Evolutionary conservation across 2,113 vertebrate genomes (phyloP).

Genomic region (Calonectris borealis): DNA sequence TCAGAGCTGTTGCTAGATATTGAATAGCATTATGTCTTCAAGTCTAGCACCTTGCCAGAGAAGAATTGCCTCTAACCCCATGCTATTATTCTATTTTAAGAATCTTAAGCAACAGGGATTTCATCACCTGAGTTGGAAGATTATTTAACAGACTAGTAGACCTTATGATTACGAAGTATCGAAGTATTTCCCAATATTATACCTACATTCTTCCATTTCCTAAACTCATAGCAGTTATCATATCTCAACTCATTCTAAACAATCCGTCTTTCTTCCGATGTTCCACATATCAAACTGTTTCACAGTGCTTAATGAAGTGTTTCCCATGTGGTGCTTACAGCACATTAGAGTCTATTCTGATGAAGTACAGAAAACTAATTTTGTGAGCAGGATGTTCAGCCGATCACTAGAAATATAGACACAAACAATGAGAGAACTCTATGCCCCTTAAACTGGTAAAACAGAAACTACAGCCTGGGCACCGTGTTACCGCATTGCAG

Average conservation of each 20-base stretch:
- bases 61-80: not conserved
- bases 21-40: not conserved
- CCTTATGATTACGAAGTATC: not conserved
- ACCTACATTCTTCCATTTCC: not conserved
- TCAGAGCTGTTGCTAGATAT: not conserved
- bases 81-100: constrained; percentile 30
- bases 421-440: not conserved
- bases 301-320: not conserved
- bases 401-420: not conserved
- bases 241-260: not conserved
- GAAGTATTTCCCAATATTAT: not conserved
- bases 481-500: not conserved
- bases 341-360: not conserved
- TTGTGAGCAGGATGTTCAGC: not conserved
- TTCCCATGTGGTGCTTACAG: not conserved
- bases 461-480: not conserved
- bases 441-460: not conserved
- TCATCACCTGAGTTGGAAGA: not conserved
- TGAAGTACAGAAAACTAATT: not conserved
- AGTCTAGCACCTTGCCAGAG: rapidly evolving
- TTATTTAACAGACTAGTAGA: constrained; percentile 14
- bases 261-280: not conserved
- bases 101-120: constrained; percentile 7
- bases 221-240: not conserved
- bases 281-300: not conserved